These are phyloP conservation scores for Cataglyphis hispanica DNA, from an alignment of 1,140 invertebrate species.

Conservation along the genomic window DNA sequence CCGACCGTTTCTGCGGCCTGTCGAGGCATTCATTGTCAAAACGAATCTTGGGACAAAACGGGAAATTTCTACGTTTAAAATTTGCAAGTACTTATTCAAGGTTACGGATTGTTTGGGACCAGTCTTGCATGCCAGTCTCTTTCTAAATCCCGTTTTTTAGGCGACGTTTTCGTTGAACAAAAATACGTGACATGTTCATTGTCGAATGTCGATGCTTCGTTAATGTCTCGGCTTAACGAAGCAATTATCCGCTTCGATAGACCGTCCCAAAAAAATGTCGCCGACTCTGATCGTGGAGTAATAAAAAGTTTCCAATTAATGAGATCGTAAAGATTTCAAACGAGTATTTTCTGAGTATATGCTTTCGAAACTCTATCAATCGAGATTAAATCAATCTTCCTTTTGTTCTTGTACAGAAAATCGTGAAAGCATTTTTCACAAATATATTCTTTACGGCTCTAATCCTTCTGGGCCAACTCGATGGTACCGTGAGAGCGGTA, in stretches of 20 bases:
- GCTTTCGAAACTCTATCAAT: conserved; percentile 6
- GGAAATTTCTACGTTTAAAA: conserved; percentile 45
- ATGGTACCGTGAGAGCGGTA: conserved; percentile 84
- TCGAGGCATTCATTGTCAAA: conserved; percentile 64
- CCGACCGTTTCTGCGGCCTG: conserved; percentile 24
- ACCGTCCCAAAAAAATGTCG: neutral
- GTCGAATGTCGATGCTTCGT: conserved; percentile 32
- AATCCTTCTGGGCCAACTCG: conserved; percentile 20
- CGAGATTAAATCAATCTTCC: neutral
- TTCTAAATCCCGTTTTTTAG: neutral
- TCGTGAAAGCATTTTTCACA: conserved; percentile 22
- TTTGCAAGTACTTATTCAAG: neutral
- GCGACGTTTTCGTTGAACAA: conserved; percentile 58
- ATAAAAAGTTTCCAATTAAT: conserved; percentile 17
- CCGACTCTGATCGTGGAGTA: neutral
- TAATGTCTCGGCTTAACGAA: conserved; percentile 41
- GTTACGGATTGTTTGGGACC: conserved; percentile 64
- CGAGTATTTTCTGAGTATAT: neutral
- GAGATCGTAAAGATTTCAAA: conserved; percentile 16
- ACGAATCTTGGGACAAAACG: conserved; percentile 64
- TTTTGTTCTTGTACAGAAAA: neutral
- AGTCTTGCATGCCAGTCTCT: neutral
- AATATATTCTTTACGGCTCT: neutral
- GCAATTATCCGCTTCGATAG: conserved; percentile 28
- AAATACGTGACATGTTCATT: conserved; percentile 63